Conservation (phyloP, 2,113 vertebrate species). For the Sciurus niger region DNA sequence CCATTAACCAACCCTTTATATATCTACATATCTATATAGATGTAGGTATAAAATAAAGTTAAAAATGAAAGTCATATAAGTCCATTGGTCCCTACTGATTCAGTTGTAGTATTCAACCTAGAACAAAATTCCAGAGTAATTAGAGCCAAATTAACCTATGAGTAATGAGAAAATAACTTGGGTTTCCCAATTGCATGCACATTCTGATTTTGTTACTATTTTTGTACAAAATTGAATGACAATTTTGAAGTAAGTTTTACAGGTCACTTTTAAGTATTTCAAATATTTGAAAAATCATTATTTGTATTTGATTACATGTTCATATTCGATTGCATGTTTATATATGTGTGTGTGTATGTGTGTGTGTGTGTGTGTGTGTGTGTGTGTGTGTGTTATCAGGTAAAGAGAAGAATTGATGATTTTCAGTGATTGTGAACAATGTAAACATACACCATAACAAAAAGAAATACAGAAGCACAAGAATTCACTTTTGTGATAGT, state of each 20-base stretch:
- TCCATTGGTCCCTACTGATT: not conserved
- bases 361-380: not conserved
- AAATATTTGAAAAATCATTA: not conserved
- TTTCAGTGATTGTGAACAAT: not conserved
- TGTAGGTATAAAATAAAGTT: not conserved
- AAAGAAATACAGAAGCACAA: not conserved
- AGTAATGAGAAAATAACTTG: not conserved
- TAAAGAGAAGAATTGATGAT: not conserved
- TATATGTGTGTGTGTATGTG: not conserved
- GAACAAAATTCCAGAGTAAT: not conserved
- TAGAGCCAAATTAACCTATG: not conserved
- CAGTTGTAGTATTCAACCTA: not conserved
- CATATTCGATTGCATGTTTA: not conserved
- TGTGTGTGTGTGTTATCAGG: not conserved
- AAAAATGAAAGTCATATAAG: not conserved
- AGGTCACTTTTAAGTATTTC: not conserved
- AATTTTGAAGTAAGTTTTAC: not conserved
- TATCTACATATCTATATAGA: not conserved
- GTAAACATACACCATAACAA: not conserved
- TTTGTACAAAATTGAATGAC: not conserved
- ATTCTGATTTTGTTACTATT: not conserved
- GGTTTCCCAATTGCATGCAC: not conserved
- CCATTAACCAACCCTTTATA: not conserved
- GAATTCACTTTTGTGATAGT: not conserved
- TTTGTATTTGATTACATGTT: not conserved